Conservation (phyloP, 2,113 vertebrate species). For the Stictonetta naevosa region DNA sequence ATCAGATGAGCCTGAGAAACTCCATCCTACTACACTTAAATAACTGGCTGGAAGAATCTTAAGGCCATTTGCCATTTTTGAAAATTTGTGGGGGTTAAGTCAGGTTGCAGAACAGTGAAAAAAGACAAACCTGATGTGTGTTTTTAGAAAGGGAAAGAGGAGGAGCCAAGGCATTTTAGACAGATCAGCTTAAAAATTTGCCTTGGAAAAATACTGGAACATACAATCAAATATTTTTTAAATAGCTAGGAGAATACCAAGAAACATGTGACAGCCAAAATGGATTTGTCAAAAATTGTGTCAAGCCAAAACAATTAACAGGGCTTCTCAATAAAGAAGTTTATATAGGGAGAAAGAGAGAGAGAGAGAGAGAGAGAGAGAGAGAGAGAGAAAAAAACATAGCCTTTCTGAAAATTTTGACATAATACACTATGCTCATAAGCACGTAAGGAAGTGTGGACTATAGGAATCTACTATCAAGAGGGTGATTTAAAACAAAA, state of each 20-base stretch:
- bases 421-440: neutral
- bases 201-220: neutral
- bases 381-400: neutral
- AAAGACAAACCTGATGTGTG: neutral
- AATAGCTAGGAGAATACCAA: neutral
- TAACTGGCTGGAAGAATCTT: neutral
- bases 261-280: neutral
- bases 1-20: neutral
- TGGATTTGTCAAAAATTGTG: neutral
- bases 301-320: neutral
- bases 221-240: neutral
- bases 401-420: neutral
- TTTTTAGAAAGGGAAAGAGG: neutral
- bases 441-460: neutral
- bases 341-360: neutral
- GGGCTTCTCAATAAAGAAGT: neutral
- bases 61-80: neutral
- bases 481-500: neutral
- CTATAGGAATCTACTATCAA: neutral
- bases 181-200: neutral
- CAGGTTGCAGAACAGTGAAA: conserved; percentile 5
- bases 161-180: neutral
- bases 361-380: neutral
- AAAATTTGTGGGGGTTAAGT: conserved; percentile 1
- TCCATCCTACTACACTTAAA: neutral